Percentiles rank a stretch among this genome's conserved stretches.
phyloP scores from a whole-genome alignment of 2,797 vertebrate species.

The Pogonophryne albipinna region DNA sequence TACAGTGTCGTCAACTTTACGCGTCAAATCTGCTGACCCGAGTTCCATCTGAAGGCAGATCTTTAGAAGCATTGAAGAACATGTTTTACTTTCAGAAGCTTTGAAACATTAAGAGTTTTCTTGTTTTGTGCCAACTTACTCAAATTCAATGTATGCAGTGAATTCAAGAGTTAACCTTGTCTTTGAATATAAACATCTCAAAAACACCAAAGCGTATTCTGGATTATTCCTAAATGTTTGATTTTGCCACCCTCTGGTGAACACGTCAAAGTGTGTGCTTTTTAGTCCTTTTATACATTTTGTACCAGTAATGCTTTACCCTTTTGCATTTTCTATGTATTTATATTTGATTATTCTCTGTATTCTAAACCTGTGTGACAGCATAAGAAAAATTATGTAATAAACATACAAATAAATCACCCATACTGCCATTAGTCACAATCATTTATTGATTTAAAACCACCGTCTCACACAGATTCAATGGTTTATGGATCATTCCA shows the following conservation, averaged over 20 bases:
- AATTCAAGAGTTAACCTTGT: conserved; percentile 2
- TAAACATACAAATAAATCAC: conserved; percentile 54
- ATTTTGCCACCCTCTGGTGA: conserved; percentile 15
- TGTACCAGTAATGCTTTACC: conserved; percentile 25
- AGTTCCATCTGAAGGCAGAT: conserved; percentile 8
- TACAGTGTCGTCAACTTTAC: background rate
- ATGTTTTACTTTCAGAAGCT: conserved; percentile 1
- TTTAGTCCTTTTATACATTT: conserved; percentile 9
- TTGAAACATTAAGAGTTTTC: background rate
- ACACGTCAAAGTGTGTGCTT: conserved; percentile 13
- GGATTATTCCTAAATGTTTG: conserved; percentile 9
- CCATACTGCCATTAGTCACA: conserved; percentile 2
- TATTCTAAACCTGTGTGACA: conserved; percentile 68
- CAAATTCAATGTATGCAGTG: background rate
- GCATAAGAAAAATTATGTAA: conserved; percentile 51
- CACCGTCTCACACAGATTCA: background rate
- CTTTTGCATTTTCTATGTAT: conserved; percentile 64
- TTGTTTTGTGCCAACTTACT: conserved; percentile 15
- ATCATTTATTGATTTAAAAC: conserved; percentile 15
- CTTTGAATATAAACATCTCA: conserved; percentile 25
- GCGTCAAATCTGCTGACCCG: background rate
- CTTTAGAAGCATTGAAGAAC: background rate
- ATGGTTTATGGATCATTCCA: background rate
- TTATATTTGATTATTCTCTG: conserved; percentile 76
- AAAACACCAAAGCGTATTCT: conserved; percentile 11